Base-by-base conservation (phyloP, 2,113 vertebrate species). In the Geococcyx californianus region DNA sequence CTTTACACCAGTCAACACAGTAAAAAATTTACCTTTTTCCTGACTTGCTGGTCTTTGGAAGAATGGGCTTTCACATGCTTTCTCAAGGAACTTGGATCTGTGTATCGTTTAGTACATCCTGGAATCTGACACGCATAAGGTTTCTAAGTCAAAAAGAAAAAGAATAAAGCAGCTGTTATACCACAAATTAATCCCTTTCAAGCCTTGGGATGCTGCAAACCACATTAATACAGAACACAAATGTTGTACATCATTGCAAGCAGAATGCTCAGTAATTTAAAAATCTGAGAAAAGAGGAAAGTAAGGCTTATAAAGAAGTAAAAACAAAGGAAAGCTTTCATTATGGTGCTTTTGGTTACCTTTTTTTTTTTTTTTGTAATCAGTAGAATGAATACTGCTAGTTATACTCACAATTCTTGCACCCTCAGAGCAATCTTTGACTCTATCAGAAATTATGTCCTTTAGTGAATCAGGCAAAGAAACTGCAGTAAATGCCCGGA, bases 51-150 rank as follows among this genome's bases (percentile, higher is more conserved):
- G 83, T 99, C 99, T 98, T 98, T 99, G 86, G 97, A 98, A 55
- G 99, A 99, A 97, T 99, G 99, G 42, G 99, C 99, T 97, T 99
- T 99, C 92, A 99, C 98, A 11, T 99, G 99, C 91, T 99, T 99
- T 96, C 99, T 98, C 91, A 99, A 95, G 75, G 99, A 99, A 97
- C 99, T 99, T 79, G 99, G 99, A 93, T 99, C 99, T 72, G 99
- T 99, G 95, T 99, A 99, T 62, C 99, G 98, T 96, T 99, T 99
- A 70, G 96, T 96, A 92, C 99, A 99, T 94, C 99, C 99, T 49
- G 98, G 99, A 96, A 99, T 98, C 97, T 99, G 99, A 98, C 99
- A 99, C 2, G 98, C 99, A 49, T 99, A 99, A 31, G 99, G 99
- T 98, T 99, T 99, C 99, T 99, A 97, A 92, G 69, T 94, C 23